Conservation (phyloP, 92 coral and sea anemone genomes). For the Porites cylindrica region DNA sequence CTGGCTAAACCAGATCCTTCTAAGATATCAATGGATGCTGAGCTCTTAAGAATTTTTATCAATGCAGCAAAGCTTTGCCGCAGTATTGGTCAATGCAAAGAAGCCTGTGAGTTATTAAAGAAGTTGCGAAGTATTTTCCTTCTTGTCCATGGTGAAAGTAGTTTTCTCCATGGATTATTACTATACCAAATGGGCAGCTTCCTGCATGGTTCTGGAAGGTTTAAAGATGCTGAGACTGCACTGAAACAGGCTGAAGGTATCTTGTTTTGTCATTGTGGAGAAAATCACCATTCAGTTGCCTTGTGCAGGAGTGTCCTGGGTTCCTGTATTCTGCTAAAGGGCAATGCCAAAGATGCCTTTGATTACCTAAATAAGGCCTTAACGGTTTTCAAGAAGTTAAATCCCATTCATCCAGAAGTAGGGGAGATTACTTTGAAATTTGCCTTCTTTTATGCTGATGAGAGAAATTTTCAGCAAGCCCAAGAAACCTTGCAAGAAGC, state of each 20-base stretch:
- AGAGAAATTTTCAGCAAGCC: not conserved
- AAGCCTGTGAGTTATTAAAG: not conserved
- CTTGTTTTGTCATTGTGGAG: not conserved
- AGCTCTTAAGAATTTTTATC: not conserved
- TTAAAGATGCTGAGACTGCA: not conserved
- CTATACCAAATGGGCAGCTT: constrained; percentile 5
- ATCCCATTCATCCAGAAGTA: constrained; percentile 1
- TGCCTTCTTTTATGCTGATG: not conserved
- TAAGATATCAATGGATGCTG: not conserved
- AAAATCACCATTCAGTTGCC: not conserved
- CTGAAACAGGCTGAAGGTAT: not conserved
- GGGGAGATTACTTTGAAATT: not conserved
- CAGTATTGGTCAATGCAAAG: not conserved
- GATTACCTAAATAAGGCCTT: not conserved
- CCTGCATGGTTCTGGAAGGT: not conserved
- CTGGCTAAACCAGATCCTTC: too few relatives aligned
- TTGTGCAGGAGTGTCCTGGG: not conserved
- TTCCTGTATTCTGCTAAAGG: not conserved
- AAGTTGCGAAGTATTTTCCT: not conserved
- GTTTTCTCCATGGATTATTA: not conserved
- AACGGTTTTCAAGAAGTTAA: not conserved
- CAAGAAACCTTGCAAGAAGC: not conserved
- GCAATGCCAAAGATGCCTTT: not conserved
- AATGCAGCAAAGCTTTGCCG: constrained; percentile 1
- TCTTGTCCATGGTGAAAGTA: not conserved